These are phyloP conservation scores for Petrophora chlorosata DNA, from an alignment of 2,888 invertebrate genomes.

Conservation along the genomic window DNA sequence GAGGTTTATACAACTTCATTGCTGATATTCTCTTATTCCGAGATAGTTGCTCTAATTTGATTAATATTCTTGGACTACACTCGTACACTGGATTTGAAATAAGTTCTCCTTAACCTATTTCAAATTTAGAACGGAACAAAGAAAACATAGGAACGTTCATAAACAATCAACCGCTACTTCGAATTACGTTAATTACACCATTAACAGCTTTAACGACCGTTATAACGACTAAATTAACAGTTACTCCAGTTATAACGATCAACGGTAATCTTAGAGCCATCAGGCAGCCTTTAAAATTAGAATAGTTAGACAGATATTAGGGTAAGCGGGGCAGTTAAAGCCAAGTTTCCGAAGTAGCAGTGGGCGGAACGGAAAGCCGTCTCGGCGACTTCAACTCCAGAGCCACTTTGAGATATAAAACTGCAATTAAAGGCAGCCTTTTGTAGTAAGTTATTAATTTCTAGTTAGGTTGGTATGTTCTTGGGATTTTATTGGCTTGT, in stretches of 20 bases:
- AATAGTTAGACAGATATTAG: slow-evolving; percentile 29
- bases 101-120: too few species aligned
- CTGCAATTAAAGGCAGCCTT: slow-evolving; percentile 15
- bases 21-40: too few species aligned
- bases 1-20: too few species aligned
- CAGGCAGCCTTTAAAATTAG: slow-evolving; percentile 17
- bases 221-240: slow-evolving; percentile 2
- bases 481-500: too few species aligned
- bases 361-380: slow-evolving; percentile 6
- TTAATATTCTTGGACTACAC: too few species aligned
- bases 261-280: slow-evolving; percentile 9
- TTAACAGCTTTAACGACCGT: slow-evolving; percentile 3
- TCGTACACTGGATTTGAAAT: too few species aligned
- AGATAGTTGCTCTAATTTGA: too few species aligned
- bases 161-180: too few species aligned
- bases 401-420: slow-evolving; percentile 9
- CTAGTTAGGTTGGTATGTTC: background rate
- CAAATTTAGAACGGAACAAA: too few species aligned
- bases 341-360: slow-evolving; percentile 19
- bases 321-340: slow-evolving; percentile 22
- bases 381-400: background rate
- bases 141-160: too few species aligned
- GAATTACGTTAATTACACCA: background rate
- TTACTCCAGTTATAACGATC: slow-evolving; percentile 4
- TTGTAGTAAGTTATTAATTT: slow-evolving; percentile 19